phyloP scores from a whole-genome alignment of 2,797 vertebrate species.

The Jordanella pulchra region DNA sequence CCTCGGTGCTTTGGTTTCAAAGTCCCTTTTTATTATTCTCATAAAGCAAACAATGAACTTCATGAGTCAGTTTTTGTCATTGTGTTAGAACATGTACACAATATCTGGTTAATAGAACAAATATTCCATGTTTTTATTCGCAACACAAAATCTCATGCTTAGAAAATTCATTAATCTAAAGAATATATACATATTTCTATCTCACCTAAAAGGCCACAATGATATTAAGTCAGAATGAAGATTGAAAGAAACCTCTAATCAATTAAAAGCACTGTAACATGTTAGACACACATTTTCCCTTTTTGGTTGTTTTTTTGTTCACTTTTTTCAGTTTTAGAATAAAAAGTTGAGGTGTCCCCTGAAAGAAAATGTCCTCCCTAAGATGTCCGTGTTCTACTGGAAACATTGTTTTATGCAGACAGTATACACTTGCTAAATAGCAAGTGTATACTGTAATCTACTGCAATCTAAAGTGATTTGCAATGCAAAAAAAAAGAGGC shows the following conservation, averaged over 20 bases:
- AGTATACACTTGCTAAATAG: constrained; percentile 11
- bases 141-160: constrained; percentile 11
- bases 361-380: background rate
- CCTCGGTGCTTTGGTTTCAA: background rate
- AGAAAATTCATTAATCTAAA: background rate
- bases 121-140: constrained; percentile 5
- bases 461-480: constrained; percentile 7
- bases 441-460: no score
- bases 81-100: background rate
- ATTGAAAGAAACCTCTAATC: constrained; percentile 32
- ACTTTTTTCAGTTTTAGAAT: constrained; percentile 9
- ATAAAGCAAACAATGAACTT: background rate
- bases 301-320: background rate
- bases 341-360: background rate
- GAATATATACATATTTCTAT: constrained; percentile 8
- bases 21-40: background rate
- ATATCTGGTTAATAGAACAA: constrained; percentile 18
- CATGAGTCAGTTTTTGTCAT: constrained; percentile 27
- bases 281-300: constrained; percentile 13
- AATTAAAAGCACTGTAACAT: constrained; percentile 2
- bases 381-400: background rate
- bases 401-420: background rate
- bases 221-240: constrained; percentile 34
- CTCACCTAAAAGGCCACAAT: constrained; percentile 60
- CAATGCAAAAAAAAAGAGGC: constrained; percentile 21